Evolutionary conservation across 1,140 invertebrate genomes (phyloP).

Genomic region (Dendrolimus punctatus): DNA sequence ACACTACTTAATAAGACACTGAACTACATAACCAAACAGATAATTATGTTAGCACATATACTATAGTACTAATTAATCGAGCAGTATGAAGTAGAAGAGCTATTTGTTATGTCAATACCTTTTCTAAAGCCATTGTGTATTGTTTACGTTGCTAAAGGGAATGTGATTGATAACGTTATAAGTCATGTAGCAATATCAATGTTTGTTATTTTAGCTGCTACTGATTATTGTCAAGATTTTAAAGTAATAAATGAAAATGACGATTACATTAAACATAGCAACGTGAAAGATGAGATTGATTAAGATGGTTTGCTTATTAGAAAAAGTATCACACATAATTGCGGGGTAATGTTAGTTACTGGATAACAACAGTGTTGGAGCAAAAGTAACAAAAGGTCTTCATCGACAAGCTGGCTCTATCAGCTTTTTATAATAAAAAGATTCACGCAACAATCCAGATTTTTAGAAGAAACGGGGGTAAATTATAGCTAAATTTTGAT

Average conservation of each 20-base stretch:
- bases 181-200: too few relatives aligned
- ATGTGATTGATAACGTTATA: too few relatives aligned
- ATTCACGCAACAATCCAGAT: not conserved
- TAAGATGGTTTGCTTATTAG: too few relatives aligned
- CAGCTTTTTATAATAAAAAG: constrained; percentile 27
- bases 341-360: constrained; percentile 38
- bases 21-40: constrained; percentile 18
- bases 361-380: constrained; percentile 45
- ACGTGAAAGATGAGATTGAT: too few relatives aligned
- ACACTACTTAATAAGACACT: not conserved
- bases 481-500: too few relatives aligned
- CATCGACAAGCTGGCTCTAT: constrained; percentile 54
- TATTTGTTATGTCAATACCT: not conserved
- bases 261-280: too few relatives aligned
- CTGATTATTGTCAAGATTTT: too few relatives aligned
- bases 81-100: too few relatives aligned
- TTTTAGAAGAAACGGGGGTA: not conserved
- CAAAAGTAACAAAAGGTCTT: constrained; percentile 60
- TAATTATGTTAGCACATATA: constrained; percentile 14
- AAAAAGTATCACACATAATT: not conserved
- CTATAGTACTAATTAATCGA: too few relatives aligned
- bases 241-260: too few relatives aligned
- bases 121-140: constrained; percentile 12
- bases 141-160: too few relatives aligned
- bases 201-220: too few relatives aligned